Evolutionary conservation across 2,888 invertebrate species (phyloP), one percentile per base, ranked within the genome.

Genomic region (Drosophila hawaiiensis): DNA sequence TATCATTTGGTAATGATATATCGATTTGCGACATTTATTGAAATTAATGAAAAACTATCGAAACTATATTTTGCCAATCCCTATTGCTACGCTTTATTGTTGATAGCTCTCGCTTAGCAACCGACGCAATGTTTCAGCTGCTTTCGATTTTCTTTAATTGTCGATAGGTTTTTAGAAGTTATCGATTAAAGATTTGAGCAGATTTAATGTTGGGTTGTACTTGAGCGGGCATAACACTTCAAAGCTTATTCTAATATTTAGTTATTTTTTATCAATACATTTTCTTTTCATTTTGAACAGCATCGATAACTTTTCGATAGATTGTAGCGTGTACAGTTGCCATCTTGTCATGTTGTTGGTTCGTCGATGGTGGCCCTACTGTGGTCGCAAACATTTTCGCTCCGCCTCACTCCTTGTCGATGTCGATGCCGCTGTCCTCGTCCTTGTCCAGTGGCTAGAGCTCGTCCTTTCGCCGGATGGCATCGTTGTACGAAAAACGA

Each of bases 401-500:
- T 31, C 22, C 58, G 12, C 4, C 39, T 22, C 35, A 25, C 9
- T 28, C 50, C 37, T 19, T 22, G n/a, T 16, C 14, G n/a, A 29
- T 41, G 31, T 53, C 4, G 29, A 25, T 55, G 28, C 5, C 14
- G 14, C n/a, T 41, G 31, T 53, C 4, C 19, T 12, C 33, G 28
- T 37, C 50, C 12, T 28, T 19, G 25, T 16, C 35, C n/a, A 22
- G 12, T 43, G 43, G 43, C 22, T 22, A 14, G 12, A 22, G 43
- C 43, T 22, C 43, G 43, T 43, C 59, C 63, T 64, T 52, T 72
- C 49, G 55, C 59, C 59, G 83, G 68, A 68, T 75, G 87, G 70
- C 82, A 69, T 68, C 82, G 72, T 74, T 84, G 80, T 77, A 85
- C 89, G 89, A 84, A 91, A 84, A 91, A 89, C 87, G 90, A 91